Percentiles rank a stretch among this genome's conserved stretches.
phyloP scores from a whole-genome alignment of 2,113 vertebrate species.

The Dromas ardeola region DNA sequence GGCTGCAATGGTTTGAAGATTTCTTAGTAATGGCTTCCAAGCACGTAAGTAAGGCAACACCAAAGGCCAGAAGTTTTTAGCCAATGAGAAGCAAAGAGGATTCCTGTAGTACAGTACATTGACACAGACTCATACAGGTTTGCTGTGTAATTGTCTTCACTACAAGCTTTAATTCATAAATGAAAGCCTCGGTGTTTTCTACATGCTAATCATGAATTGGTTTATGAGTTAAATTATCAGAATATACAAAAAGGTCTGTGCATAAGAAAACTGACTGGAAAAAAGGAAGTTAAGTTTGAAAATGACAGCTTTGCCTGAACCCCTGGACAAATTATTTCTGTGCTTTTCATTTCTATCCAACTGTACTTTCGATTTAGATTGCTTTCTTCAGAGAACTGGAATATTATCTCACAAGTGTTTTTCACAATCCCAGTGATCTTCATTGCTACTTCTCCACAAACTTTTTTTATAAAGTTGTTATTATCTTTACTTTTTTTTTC shows the following conservation, averaged over 20 bases:
- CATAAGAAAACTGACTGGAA: background rate
- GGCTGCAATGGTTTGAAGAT: background rate
- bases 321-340: background rate
- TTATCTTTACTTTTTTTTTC: background rate
- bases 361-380: background rate
- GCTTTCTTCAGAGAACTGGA: background rate
- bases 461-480: background rate
- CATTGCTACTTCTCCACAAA: background rate
- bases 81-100: background rate
- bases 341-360: background rate
- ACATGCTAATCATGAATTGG: background rate
- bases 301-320: background rate
- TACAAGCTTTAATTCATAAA: background rate
- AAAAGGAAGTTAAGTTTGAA: background rate
- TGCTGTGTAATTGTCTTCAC: background rate
- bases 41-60: background rate
- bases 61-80: background rate
- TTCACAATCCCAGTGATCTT: background rate
- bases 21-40: background rate
- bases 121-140: background rate
- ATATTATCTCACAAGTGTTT: background rate
- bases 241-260: background rate
- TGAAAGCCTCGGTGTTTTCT: background rate
- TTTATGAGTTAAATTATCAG: background rate
- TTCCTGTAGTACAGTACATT: background rate